phyloP scores from a whole-genome alignment of 2,888 invertebrate species.

The Lamellibrachia satsuma region DNA sequence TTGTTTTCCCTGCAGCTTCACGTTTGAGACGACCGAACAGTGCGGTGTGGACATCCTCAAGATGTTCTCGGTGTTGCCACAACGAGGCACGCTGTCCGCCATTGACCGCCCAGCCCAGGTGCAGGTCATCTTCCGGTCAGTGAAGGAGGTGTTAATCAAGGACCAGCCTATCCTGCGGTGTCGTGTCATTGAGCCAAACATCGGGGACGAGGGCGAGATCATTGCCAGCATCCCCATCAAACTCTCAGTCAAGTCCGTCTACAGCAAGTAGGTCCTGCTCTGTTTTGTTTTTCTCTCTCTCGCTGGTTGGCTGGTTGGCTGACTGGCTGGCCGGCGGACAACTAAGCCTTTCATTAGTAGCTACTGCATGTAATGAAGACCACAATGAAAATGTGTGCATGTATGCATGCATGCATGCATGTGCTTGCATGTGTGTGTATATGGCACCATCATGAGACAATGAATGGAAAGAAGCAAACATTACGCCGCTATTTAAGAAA shows the following conservation, averaged over 20 bases:
- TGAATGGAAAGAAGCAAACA: too few relatives aligned
- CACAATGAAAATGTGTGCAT: not conserved
- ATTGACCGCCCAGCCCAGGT: constrained; percentile 59
- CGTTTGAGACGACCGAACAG: constrained; percentile 56
- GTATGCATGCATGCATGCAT: not conserved
- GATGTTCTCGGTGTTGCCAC: constrained; percentile 60
- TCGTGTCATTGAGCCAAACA: constrained; percentile 63
- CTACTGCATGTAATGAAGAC: too few relatives aligned
- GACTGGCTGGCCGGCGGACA: not conserved
- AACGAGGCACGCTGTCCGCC: constrained; percentile 57
- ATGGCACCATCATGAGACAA: not conserved
- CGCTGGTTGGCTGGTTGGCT: not conserved
- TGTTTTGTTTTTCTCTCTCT: not conserved
- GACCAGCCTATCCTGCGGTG: constrained; percentile 63
- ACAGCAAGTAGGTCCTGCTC: constrained; percentile 61
- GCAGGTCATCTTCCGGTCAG: constrained; percentile 61
- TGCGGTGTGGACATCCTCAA: constrained; percentile 54
- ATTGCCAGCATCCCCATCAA: constrained; percentile 67
- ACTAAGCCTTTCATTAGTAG: too few relatives aligned
- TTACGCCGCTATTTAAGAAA: too few relatives aligned
- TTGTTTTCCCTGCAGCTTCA: constrained; percentile 51
- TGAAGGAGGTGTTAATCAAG: constrained; percentile 59
- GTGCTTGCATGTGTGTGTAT: not conserved
- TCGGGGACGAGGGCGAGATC: constrained; percentile 60
- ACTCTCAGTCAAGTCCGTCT: constrained; percentile 63